Evolutionary conservation across 2,888 invertebrate genomes (phyloP).

Genomic region (Eupsilia transversa): DNA sequence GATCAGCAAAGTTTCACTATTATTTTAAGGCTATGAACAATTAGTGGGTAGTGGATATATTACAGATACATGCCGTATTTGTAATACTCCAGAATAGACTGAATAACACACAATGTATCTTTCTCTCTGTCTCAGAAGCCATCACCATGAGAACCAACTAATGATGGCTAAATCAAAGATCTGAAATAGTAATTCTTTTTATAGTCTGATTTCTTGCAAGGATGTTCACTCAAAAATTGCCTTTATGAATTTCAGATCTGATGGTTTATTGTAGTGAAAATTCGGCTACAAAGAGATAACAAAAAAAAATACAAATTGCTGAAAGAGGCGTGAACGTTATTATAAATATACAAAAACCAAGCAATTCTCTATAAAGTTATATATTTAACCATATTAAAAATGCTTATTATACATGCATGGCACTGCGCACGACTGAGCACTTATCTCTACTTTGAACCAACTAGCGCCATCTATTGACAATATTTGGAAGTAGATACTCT

Average conservation of each 20-base stretch:
- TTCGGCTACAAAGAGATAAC: background rate
- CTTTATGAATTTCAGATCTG: background rate
- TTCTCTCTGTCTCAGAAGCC: too few relatives aligned
- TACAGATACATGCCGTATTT: too few relatives aligned
- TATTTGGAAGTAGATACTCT: conserved; percentile 18
- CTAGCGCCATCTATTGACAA: conserved; percentile 61
- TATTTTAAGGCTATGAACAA: background rate
- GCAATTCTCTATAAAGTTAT: background rate
- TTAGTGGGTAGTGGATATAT: background rate
- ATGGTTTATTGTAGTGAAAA: conserved; percentile 7
- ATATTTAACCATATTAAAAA: conserved; percentile 36
- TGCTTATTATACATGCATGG: conserved; percentile 20
- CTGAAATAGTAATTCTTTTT: background rate
- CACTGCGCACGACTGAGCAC: conserved; percentile 37
- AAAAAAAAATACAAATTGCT: background rate
- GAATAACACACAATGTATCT: background rate
- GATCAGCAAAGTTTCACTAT: background rate
- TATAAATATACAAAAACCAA: background rate
- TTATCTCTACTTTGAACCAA: conserved; percentile 18
- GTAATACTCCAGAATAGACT: background rate
- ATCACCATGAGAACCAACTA: background rate
- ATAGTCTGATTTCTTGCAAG: background rate
- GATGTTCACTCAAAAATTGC: background rate
- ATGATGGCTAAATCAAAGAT: background rate
- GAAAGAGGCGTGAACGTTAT: background rate